These are phyloP conservation scores for Mastacembelus armatus DNA, from an alignment of 2,797 vertebrate genomes.

Conservation along the genomic window DNA sequence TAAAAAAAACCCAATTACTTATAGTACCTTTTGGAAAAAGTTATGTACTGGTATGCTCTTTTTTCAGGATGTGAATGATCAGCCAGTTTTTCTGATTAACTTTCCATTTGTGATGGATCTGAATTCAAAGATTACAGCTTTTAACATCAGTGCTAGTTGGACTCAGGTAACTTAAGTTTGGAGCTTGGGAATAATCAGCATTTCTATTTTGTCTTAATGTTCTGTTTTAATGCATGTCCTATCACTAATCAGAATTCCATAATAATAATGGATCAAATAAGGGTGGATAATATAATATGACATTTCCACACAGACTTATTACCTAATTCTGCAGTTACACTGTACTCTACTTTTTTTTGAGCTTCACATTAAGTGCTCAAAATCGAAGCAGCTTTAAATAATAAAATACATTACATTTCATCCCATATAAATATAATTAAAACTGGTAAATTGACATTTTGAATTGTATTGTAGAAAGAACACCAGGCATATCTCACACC, in stretches of 20 bases:
- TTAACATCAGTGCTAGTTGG: fast-evolving
- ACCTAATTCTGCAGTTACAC: no score
- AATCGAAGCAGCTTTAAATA: no score
- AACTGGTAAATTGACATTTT: neutral
- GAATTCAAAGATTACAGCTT: conserved; percentile 62
- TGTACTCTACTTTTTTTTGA: no score
- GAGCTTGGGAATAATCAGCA: neutral
- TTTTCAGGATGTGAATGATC: conserved; percentile 29
- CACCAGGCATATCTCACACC: neutral
- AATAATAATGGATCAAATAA: neutral
- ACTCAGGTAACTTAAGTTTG: conserved; percentile 49
- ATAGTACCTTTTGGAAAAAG: neutral
- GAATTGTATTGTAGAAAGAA: conserved; percentile 12
- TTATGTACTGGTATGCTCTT: neutral
- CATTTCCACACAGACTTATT: no score
- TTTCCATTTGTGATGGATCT: conserved; percentile 73
- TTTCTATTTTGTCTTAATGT: no score
- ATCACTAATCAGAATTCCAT: neutral
- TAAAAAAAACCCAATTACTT: neutral
- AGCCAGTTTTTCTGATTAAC: conserved; percentile 49
- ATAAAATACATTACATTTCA: no score
- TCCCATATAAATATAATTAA: no score
- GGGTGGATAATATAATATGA: neutral
- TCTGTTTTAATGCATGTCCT: neutral
- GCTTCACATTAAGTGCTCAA: no score